A percentile compares a stretch with the other conserved stretches of the same genome.
phyloP scores from a whole-genome alignment of 2,888 invertebrate genomes.

The Ctena decussata region DNA sequence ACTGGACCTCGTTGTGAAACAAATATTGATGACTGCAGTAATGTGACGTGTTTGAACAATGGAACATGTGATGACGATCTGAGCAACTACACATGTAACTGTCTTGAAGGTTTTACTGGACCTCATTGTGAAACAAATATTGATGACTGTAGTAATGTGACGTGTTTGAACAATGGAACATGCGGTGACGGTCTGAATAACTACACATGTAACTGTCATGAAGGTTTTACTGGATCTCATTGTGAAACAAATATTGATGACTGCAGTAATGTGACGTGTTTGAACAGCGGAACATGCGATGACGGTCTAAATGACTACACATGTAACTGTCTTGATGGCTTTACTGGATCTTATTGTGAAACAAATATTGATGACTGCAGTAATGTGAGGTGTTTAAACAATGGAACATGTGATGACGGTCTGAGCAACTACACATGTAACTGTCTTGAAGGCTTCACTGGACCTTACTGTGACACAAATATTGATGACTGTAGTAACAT shows the following conservation, averaged over 20 bases:
- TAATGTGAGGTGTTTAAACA: not conserved
- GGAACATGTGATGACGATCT: conserved; percentile 41
- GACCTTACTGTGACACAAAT: conserved; percentile 37
- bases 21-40: not conserved
- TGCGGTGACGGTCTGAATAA: not conserved
- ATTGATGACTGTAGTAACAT: conserved; percentile 51
- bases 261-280: conserved; percentile 14
- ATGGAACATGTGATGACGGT: not conserved
- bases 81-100: not conserved
- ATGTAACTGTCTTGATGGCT: not conserved
- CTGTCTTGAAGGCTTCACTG: conserved; percentile 38
- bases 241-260: not conserved
- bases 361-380: not conserved
- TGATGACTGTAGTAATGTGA: not conserved
- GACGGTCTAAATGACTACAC: not conserved
- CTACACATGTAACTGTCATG: not conserved
- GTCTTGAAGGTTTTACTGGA: not conserved
- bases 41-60: conserved; percentile 36
- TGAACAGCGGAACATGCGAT: conserved; percentile 27
- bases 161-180: not conserved
- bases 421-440: not conserved
- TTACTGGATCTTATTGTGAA: not conserved
- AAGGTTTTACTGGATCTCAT: not conserved
- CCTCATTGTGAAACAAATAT: not conserved
- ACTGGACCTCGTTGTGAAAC: not conserved